Conservation (phyloP, 2,888 invertebrate species). For the Clitarchus hookeri region DNA sequence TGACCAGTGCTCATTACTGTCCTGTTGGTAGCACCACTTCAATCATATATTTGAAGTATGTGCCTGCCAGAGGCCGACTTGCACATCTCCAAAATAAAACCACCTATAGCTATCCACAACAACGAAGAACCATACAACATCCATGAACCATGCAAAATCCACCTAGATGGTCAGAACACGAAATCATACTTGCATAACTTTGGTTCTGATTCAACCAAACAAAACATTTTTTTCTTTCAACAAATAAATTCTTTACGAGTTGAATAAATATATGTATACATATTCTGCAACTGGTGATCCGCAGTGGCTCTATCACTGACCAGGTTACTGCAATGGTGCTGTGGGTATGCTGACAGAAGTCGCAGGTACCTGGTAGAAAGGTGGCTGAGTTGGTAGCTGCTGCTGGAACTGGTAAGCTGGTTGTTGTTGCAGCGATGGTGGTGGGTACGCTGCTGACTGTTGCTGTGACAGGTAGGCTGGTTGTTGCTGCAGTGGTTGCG, state of each 20-base stretch:
- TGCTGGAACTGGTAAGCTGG: slow-evolving; percentile 5
- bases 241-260: background rate
- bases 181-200: no score
- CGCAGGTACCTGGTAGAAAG: slow-evolving; percentile 16
- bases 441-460: background rate
- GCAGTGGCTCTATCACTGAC: background rate
- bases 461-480: background rate
- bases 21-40: background rate
- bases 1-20: background rate
- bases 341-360: slow-evolving; percentile 19
- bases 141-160: background rate
- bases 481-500: background rate
- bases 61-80: no score
- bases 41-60: background rate
- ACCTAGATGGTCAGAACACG: background rate
- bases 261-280: background rate
- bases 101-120: background rate
- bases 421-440: background rate
- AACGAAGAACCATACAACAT: background rate
- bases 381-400: slow-evolving; percentile 35
- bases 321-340: background rate
- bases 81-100: background rate
- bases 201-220: background rate
- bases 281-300: background rate
- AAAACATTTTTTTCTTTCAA: background rate